phyloP scores from a whole-genome alignment of 2,888 invertebrate genomes.

The Lepidocyrtoides sp. region DNA sequence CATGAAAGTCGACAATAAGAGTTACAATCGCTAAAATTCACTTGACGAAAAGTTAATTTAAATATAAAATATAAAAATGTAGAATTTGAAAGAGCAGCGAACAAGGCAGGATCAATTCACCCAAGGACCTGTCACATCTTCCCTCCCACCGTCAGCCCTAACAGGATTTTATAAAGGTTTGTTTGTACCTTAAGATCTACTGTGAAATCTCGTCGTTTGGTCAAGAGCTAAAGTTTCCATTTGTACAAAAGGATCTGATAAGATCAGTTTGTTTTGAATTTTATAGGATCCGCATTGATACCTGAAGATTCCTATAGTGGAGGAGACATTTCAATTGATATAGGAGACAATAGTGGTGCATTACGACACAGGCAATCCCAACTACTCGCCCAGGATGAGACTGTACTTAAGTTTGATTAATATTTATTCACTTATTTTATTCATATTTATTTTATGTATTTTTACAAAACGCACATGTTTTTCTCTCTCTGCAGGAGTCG shows the following conservation, averaged over 20 bases:
- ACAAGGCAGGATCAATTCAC: conserved; percentile 96
- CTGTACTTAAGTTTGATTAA: conserved; percentile 86
- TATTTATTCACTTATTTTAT: not conserved
- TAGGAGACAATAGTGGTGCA: conserved; percentile 89
- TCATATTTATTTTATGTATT: not conserved
- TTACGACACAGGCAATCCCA: conserved; percentile 89
- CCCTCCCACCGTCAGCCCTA: conserved; percentile 89
- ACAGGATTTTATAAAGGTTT: conserved; percentile 87
- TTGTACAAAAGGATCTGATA: too few relatives aligned
- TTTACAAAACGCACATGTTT: too few relatives aligned
- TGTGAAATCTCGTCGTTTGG: too few relatives aligned
- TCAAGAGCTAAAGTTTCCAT: too few relatives aligned
- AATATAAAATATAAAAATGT: not conserved
- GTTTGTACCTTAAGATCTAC: not conserved
- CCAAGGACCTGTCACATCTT: conserved; percentile 90
- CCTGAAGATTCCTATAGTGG: conserved; percentile 86
- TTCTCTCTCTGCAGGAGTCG: conserved; percentile 88
- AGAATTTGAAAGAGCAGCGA: conserved; percentile 98
- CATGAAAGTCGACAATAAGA: not conserved
- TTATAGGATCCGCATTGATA: conserved; percentile 87
- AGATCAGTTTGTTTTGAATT: too few relatives aligned
- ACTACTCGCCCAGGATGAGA: conserved; percentile 93
- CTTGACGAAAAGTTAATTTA: not conserved
- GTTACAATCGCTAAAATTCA: not conserved
- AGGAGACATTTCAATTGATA: conserved; percentile 93